Conservation (phyloP, 2,113 vertebrate species). For the Tautogolabrus adspersus region DNA sequence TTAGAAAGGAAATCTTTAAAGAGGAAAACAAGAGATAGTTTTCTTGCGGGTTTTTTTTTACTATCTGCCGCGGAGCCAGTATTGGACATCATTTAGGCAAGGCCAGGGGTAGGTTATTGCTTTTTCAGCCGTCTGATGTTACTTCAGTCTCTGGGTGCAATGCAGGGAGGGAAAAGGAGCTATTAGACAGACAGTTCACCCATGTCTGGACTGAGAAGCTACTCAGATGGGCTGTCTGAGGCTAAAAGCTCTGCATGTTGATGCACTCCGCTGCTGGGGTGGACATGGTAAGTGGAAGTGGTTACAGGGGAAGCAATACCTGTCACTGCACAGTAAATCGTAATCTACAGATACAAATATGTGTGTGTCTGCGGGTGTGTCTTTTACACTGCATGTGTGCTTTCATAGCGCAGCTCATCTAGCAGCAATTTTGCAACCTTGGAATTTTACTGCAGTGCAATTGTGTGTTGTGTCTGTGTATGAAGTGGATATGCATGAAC, state of each 20-base stretch:
- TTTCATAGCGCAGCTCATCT: background rate
- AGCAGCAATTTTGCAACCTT: conserved; percentile 6
- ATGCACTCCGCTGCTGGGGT: conserved; percentile 35
- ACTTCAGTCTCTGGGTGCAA: conserved; percentile 40
- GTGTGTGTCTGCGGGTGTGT: background rate
- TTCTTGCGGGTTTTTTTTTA: background rate
- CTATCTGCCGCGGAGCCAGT: conserved; percentile 17
- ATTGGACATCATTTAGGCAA: conserved; percentile 41
- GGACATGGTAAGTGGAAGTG: conserved; percentile 25
- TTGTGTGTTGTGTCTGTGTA: conserved; percentile 7
- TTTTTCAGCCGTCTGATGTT: conserved; percentile 53
- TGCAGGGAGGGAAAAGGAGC: conserved; percentile 41
- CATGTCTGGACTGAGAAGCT: conserved; percentile 48
- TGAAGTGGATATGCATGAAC: conserved; percentile 3
- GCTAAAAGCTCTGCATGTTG: conserved; percentile 52
- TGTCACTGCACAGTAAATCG: conserved; percentile 22
- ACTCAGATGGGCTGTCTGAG: conserved; percentile 43
- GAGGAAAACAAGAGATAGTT: background rate
- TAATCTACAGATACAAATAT: conserved; percentile 7
- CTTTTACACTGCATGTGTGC: background rate
- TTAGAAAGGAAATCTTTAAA: conserved; percentile 5
- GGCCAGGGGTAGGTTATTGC: conserved; percentile 45
- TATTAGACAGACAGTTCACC: conserved; percentile 45
- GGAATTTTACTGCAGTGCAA: conserved; percentile 20
- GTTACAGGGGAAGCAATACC: conserved; percentile 19